Evolutionary conservation across 2,797 vertebrate species (phyloP).

Genomic region (Miichthys miiuy): DNA sequence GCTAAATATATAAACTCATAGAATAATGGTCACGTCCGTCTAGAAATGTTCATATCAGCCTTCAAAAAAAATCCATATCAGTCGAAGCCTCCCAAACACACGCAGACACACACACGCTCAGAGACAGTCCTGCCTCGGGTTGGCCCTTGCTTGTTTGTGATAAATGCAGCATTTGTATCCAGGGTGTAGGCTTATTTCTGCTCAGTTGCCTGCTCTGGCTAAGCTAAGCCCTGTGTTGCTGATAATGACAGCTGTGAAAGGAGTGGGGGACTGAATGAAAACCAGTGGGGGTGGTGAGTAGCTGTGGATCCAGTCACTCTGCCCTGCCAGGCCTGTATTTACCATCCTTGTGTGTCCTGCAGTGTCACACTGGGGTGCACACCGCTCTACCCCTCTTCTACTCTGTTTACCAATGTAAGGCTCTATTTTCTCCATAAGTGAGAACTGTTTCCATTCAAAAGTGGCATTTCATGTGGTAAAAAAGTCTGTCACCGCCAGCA

Average conservation of each 20-base stretch:
- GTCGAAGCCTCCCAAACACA: not conserved
- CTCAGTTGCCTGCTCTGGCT: conserved; percentile 79
- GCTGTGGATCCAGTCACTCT: conserved; percentile 61
- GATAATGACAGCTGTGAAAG: conserved; percentile 79
- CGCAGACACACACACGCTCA: not conserved
- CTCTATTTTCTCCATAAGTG: conserved; percentile 44
- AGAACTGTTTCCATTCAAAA: conserved; percentile 23
- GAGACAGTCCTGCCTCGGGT: conserved; percentile 34
- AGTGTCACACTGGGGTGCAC: conserved; percentile 65
- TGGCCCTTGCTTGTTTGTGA: conserved; percentile 64
- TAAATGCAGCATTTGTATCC: conserved; percentile 74
- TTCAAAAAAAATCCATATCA: conserved; percentile 1
- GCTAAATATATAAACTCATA: not conserved
- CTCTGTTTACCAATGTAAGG: conserved; percentile 56
- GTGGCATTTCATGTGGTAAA: conserved; percentile 23
- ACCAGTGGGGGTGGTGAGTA: conserved; percentile 67
- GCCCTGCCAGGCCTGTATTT: conserved; percentile 72
- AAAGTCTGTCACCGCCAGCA: conserved; percentile 17
- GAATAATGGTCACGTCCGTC: not conserved
- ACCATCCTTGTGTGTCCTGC: conserved; percentile 68
- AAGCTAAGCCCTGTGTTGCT: conserved; percentile 78
- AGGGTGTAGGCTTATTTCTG: conserved; percentile 75
- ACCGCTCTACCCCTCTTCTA: conserved; percentile 45
- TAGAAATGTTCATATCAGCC: conserved; percentile 12
- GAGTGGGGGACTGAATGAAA: conserved; percentile 77